Evolutionary conservation across 2,888 invertebrate genomes (phyloP).

Genomic region (Tyria jacobaeae): DNA sequence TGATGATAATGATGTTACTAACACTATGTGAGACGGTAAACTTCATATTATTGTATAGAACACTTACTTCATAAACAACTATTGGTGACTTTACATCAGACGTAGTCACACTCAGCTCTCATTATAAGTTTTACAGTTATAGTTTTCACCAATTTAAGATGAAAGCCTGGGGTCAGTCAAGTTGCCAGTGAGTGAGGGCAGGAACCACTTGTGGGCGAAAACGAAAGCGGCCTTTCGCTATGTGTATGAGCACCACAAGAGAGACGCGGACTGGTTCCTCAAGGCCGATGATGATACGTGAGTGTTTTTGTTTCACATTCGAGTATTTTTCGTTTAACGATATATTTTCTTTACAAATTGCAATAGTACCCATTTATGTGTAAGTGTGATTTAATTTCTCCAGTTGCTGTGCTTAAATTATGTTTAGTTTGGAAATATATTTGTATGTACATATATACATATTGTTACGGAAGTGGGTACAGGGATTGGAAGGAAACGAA

Average conservation of each 20-base stretch:
- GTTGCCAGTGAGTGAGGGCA: conserved; percentile 94
- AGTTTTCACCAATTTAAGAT: conserved; percentile 79
- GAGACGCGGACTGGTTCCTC: conserved; percentile 98
- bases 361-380: too few species aligned
- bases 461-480: too few species aligned
- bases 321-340: background rate
- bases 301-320: conserved; percentile 63
- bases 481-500: too few species aligned
- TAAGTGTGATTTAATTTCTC: too few species aligned
- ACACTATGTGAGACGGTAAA: too few species aligned
- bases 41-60: too few species aligned
- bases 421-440: too few species aligned
- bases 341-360: too few species aligned
- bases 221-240: conserved; percentile 97
- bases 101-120: background rate
- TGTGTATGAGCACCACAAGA: conserved; percentile 92
- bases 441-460: too few species aligned
- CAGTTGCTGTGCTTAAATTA: too few species aligned
- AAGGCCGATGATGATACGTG: conserved; percentile 99
- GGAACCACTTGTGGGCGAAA: conserved; percentile 98
- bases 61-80: background rate
- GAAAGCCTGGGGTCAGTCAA: conserved; percentile 91
- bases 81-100: background rate
- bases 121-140: conserved; percentile 17
- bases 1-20: too few species aligned